Percentiles rank a stretch among this genome's conserved stretches.
phyloP scores from a whole-genome alignment of 2,797 vertebrate species.

The Hemitrygon akajei region DNA sequence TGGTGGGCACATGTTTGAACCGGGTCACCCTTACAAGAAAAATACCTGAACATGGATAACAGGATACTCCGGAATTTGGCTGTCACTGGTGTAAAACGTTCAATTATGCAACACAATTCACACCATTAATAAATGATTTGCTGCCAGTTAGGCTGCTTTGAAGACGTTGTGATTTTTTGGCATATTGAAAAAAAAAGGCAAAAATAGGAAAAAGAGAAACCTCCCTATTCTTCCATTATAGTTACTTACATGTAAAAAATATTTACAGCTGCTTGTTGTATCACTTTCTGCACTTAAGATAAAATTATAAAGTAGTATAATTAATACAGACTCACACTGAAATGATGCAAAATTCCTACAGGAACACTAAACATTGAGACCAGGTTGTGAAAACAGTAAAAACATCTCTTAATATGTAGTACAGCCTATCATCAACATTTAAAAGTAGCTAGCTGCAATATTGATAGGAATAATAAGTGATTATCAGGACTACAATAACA shows the following conservation, averaged over 20 bases:
- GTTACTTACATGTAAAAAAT: neutral
- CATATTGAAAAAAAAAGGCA: too few relatives aligned
- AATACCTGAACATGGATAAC: neutral
- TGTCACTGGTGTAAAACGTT: neutral
- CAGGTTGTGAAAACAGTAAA: neutral
- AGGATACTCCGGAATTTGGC: neutral
- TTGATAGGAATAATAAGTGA: neutral
- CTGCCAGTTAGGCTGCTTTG: too few relatives aligned
- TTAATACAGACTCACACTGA: neutral
- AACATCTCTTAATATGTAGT: neutral
- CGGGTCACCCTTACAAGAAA: neutral
- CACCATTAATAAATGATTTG: too few relatives aligned
- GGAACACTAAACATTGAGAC: neutral
- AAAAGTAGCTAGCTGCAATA: neutral
- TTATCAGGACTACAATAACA: neutral
- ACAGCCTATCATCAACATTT: neutral
- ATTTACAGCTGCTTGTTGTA: neutral
- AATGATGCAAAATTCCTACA: neutral
- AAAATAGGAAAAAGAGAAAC: neutral
- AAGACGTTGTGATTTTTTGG: too few relatives aligned
- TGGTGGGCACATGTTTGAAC: too few relatives aligned
- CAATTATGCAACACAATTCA: too few relatives aligned
- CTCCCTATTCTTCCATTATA: neutral
- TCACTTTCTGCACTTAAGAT: neutral
- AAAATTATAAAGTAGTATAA: neutral